A percentile compares a stretch with the other conserved stretches of the same genome.
Conservation (phyloP, 2,113 vertebrate species). For the Trichomycterus rosablanca region DNA sequence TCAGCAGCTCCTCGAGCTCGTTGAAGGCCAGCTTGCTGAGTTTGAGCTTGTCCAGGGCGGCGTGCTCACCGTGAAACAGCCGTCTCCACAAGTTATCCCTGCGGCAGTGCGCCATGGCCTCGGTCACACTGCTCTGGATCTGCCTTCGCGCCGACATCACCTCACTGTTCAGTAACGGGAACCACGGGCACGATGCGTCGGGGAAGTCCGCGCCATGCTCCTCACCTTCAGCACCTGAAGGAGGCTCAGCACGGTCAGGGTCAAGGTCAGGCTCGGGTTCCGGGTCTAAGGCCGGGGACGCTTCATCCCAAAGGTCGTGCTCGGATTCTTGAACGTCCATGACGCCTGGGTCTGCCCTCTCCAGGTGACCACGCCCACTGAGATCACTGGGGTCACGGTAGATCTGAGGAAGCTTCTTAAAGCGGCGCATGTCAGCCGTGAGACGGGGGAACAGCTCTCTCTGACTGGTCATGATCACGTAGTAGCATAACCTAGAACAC, state of each 20-base stretch:
- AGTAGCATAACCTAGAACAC: slow-evolving; percentile 79
- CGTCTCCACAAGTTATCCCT: slow-evolving; percentile 95
- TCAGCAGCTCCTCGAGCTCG: slow-evolving; percentile 91
- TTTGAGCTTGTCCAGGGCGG: slow-evolving; percentile 86
- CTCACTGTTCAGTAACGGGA: slow-evolving; percentile 83
- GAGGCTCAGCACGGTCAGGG: slow-evolving; percentile 64
- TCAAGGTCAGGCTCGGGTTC: slow-evolving; percentile 43
- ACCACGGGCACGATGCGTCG: slow-evolving; percentile 72
- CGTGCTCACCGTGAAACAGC: slow-evolving; percentile 89
- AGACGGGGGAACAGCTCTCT: slow-evolving; percentile 92
- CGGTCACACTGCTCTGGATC: slow-evolving; percentile 84
- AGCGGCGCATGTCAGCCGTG: slow-evolving; percentile 87
- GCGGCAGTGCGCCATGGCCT: slow-evolving; percentile 93
- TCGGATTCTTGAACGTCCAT: slow-evolving; percentile 45
- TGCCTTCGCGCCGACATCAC: slow-evolving; percentile 78
- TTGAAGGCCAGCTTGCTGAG: slow-evolving; percentile 82
- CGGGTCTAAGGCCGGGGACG: slow-evolving; percentile 16
- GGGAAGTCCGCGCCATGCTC: slow-evolving; percentile 44
- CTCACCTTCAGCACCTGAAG: slow-evolving; percentile 48
- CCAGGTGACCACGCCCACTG: slow-evolving; percentile 54
- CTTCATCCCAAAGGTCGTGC: slow-evolving; percentile 74
- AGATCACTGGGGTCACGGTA: slow-evolving; percentile 74
- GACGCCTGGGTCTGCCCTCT: slow-evolving; percentile 47
- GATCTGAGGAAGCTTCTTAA: slow-evolving; percentile 85
- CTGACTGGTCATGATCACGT: slow-evolving; percentile 95